Evolutionary conservation across 1,140 invertebrate genomes (phyloP).

Genomic region (Diabrotica virgifera): DNA sequence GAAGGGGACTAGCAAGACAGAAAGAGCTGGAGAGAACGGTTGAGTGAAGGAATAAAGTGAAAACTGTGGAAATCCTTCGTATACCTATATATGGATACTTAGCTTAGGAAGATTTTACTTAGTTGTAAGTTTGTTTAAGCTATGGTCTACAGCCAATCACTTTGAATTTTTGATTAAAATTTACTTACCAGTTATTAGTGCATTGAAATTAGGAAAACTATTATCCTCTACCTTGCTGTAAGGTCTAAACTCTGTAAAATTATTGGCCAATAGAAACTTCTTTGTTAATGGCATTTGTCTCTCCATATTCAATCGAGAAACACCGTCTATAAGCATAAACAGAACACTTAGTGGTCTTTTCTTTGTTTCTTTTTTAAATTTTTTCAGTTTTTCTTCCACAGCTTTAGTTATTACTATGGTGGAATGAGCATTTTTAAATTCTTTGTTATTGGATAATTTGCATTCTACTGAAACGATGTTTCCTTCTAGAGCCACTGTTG

Average conservation of each 20-base stretch:
- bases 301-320: slow-evolving; percentile 75
- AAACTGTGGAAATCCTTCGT: too few species aligned
- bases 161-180: too few species aligned
- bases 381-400: slow-evolving; percentile 35
- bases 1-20: too few species aligned
- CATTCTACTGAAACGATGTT: slow-evolving; percentile 52
- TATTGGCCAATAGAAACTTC: slow-evolving; percentile 55
- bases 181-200: slow-evolving; percentile 56
- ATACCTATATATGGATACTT: too few species aligned
- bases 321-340: slow-evolving; percentile 76
- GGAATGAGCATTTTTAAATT: slow-evolving; percentile 56
- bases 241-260: slow-evolving; percentile 56
- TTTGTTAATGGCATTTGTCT: slow-evolving; percentile 73
- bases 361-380: not conserved
- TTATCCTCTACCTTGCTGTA: slow-evolving; percentile 74
- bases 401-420: slow-evolving; percentile 41
- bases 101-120: too few species aligned
- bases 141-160: too few species aligned
- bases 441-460: slow-evolving; percentile 13
- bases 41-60: too few species aligned
- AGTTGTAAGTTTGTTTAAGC: too few species aligned
- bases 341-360: slow-evolving; percentile 61
- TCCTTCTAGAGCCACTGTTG: slow-evolving; percentile 43
- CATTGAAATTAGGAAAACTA: slow-evolving; percentile 80
- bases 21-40: too few species aligned